Conservation (phyloP, 2,888 invertebrate genomes). For the Scaptomyza cyrtandrae region DNA sequence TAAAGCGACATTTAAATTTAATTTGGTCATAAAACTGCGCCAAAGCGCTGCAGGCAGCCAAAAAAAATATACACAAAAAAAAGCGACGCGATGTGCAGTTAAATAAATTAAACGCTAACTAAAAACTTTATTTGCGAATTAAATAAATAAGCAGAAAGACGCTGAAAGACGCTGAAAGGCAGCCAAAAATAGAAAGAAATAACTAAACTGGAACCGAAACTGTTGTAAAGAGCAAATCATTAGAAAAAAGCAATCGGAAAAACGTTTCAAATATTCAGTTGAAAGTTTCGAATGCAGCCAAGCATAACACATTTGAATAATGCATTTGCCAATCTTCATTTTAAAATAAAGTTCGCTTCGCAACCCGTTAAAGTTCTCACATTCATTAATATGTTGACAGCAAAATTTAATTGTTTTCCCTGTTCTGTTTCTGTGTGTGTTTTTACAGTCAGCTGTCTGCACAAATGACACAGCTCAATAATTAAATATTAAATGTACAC, state of each 20-base stretch:
- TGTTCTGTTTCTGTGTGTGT: not conserved
- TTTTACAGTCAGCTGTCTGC: no score
- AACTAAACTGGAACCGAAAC: slow-evolving; percentile 22
- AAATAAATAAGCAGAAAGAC: slow-evolving; percentile 50
- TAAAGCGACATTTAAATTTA: slow-evolving; percentile 62
- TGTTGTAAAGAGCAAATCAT: not conserved
- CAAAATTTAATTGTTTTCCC: not conserved
- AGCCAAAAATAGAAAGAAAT: not conserved
- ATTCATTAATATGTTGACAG: not conserved
- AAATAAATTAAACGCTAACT: slow-evolving; percentile 59
- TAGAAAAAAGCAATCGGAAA: not conserved
- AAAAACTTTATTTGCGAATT: slow-evolving; percentile 31
- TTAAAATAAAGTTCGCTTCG: not conserved
- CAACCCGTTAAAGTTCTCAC: not conserved
- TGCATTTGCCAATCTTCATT: not conserved
- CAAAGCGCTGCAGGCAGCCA: not conserved
- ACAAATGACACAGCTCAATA: no score
- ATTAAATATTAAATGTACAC: no score
- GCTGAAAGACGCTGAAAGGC: slow-evolving; percentile 12
- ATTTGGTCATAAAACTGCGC: slow-evolving; percentile 63
- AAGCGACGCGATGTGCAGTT: slow-evolving; percentile 17
- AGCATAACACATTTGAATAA: not conserved
- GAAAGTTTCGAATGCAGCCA: not conserved
- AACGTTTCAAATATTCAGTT: slow-evolving; percentile 2
- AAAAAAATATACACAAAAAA: not conserved